Percentiles rank a stretch among this genome's conserved stretches.
These are phyloP conservation scores for Paratrypauchen microcephalus DNA, from an alignment of 2,797 vertebrate genomes.

Conservation along the genomic window DNA sequence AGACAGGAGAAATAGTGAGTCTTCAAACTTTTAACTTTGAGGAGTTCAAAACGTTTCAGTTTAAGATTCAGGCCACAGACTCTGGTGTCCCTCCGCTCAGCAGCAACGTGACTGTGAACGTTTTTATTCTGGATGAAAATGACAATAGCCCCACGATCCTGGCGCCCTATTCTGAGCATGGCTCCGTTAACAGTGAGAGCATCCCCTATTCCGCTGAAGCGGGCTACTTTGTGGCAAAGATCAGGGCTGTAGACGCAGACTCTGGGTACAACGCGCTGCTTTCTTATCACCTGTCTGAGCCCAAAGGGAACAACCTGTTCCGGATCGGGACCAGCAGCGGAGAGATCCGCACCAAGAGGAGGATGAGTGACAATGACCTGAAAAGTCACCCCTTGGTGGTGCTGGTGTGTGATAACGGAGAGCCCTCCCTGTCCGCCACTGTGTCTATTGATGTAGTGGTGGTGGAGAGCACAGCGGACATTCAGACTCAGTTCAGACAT, in stretches of 20 bases:
- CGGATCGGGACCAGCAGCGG: slow-evolving; percentile 18
- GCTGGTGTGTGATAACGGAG: slow-evolving; percentile 15
- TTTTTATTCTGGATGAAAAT: slow-evolving; percentile 38
- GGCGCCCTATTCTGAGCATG: slow-evolving; percentile 68
- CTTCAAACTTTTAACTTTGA: slow-evolving; percentile 54
- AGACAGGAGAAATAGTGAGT: slow-evolving; percentile 58
- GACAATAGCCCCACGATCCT: slow-evolving; percentile 44
- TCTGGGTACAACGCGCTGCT: slow-evolving; percentile 42
- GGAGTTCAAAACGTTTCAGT: slow-evolving; percentile 26
- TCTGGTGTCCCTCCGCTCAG: slow-evolving; percentile 29
- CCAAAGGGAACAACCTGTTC: slow-evolving; percentile 55
- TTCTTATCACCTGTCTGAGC: slow-evolving; percentile 35
- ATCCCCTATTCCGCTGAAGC: slow-evolving; percentile 38
- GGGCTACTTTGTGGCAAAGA: slow-evolving; percentile 15
- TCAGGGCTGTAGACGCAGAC: slow-evolving; percentile 13
- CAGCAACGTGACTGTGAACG: slow-evolving; percentile 13
- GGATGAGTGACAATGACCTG: slow-evolving; percentile 16
- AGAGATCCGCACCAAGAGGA: slow-evolving; percentile 14
- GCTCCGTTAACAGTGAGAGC: slow-evolving; percentile 73
- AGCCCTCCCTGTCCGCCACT: slow-evolving; percentile 11
- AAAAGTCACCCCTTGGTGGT: slow-evolving; percentile 11
- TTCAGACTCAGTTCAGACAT: slow-evolving; percentile 15
- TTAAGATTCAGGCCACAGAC: slow-evolving; percentile 56
- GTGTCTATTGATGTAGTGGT: slow-evolving; percentile 14
- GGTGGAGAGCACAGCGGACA: slow-evolving; percentile 11